Conservation (phyloP, 1,140 invertebrate species). For the Phymorhynchus buccinoides region DNA sequence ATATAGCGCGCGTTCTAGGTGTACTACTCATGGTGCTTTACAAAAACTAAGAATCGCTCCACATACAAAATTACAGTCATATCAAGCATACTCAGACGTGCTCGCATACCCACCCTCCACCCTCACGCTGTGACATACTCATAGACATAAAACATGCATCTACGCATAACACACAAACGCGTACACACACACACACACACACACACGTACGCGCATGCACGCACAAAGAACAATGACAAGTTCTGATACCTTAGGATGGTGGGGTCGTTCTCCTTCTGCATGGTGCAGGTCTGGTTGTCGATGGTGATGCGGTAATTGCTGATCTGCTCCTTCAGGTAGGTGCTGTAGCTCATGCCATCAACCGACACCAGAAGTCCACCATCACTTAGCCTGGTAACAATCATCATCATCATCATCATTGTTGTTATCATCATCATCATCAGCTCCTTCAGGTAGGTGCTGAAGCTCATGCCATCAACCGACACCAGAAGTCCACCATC, state of each 20-base stretch:
- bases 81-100: too few species aligned
- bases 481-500: conserved; percentile 86
- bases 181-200: too few species aligned
- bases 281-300: conserved; percentile 97
- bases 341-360: conserved; percentile 94
- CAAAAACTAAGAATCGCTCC: too few species aligned
- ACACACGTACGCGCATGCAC: background rate
- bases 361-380: conserved; percentile 88
- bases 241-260: conserved; percentile 83
- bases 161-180: too few species aligned
- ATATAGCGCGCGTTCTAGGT: too few species aligned
- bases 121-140: too few species aligned
- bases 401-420: too few species aligned
- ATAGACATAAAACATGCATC: too few species aligned
- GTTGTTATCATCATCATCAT: too few species aligned
- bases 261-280: conserved; percentile 99
- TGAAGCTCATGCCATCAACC: conserved; percentile 93
- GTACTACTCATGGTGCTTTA: too few species aligned
- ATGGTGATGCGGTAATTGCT: conserved; percentile 97
- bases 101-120: background rate
- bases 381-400: conserved; percentile 66
- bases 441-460: conserved; percentile 98
- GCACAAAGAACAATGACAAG: background rate
- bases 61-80: too few species aligned
- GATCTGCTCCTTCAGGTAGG: conserved; percentile 98